Evolutionary conservation across 2,888 invertebrate species (phyloP), one percentile per base, ranked within the genome.

Genomic region (Spilarctia lutea): DNA sequence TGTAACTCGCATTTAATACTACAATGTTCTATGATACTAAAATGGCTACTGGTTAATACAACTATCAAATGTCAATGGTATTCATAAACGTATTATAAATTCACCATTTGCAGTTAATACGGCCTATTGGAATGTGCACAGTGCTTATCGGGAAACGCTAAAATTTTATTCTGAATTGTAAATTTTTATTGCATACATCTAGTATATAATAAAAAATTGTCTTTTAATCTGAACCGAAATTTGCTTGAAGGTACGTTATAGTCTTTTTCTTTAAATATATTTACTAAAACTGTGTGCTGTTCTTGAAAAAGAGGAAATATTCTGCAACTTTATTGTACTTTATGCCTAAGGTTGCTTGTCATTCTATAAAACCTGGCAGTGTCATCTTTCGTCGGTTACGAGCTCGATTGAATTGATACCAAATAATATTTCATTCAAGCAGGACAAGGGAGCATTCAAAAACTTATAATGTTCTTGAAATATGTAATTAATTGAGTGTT

Each of bases 131-230:
- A 83, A 84, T 86, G 66, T 60, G 68, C 84, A 83, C 84, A 85
- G 83, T 82, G 86, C 88, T 87, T 92, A 92, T 91, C 89, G 91
- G 89, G 87, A 89, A 89, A 86, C 89, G 85, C 86, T 92, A 82
- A 90, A 89, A 87, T 91, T 92, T 92, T 91, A 92, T 90, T 86
- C 77, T 72, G 75, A 71, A 83, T 80, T 86, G 84, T 92, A 89
- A 91, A 91, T 91, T 91, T 90, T 92, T 91, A 91, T 89, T 87
- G 83, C 83, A 74, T 82, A 86, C 85, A 20, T 24, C 20, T 86
- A 89, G 87, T 86, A 85, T 56, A n/a, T 11, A 56, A n/a, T n/a
- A 24, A 56, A 56, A 56, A 2, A 3, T n/a, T 56, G 52, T 56
- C 88, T 89, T 89, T 90, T 89, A 89, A 90, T 89, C 87, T 87